Conservation (phyloP, 2,888 invertebrate genomes). For the Noctua fimbriata region DNA sequence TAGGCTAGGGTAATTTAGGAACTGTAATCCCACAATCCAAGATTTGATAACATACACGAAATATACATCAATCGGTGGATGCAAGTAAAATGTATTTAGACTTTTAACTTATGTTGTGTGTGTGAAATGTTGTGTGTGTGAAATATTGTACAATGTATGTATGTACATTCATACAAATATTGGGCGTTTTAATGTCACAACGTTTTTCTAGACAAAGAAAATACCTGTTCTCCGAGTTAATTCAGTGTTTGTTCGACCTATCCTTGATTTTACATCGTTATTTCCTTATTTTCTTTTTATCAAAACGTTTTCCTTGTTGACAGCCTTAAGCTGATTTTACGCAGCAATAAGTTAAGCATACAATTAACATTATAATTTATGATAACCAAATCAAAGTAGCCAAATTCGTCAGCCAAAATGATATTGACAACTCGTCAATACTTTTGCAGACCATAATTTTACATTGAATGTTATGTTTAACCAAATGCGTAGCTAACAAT, state of each 20-base stretch:
- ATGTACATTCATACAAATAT: not conserved
- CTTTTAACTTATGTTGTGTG: not conserved
- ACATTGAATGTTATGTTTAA: not conserved
- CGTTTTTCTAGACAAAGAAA: not conserved
- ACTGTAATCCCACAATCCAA: not conserved
- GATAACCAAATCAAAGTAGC: conserved; percentile 10
- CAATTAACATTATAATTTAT: conserved; percentile 31
- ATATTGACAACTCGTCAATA: not conserved
- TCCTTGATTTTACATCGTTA: conserved; percentile 4
- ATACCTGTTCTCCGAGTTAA: not conserved
- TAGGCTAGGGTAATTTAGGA: not conserved
- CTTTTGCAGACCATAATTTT: not conserved
- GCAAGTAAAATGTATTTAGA: not conserved
- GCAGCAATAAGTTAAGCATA: not conserved
- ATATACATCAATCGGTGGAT: not conserved
- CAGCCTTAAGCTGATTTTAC: not conserved
- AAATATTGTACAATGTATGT: not conserved
- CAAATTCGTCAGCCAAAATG: conserved; percentile 14
- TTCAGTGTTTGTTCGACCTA: not conserved
- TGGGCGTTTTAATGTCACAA: not conserved
- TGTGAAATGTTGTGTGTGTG: not conserved
- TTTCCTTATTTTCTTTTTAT: conserved; percentile 37
- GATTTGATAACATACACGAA: not conserved
- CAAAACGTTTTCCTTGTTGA: conserved; percentile 29
- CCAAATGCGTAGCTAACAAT: no score